Evolutionary conservation across 2,888 invertebrate genomes (phyloP).

Genomic region (Microplitis deprimator): DNA sequence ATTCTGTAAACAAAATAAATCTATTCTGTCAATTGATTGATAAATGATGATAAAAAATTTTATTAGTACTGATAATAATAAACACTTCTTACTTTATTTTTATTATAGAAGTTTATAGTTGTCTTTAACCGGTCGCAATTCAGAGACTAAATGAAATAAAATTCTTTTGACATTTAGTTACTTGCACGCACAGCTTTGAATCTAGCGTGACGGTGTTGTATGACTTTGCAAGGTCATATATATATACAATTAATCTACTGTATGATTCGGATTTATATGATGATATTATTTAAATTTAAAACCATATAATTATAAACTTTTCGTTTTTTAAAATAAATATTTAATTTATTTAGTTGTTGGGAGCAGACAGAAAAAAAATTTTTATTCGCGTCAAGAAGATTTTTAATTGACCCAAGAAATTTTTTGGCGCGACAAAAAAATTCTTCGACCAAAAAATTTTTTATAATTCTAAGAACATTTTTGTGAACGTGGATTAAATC

Average conservation of each 20-base stretch:
- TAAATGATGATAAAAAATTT: too few species aligned
- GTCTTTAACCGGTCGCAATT: background rate
- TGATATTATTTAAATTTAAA: background rate
- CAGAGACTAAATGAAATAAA: background rate
- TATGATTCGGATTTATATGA: background rate
- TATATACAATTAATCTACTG: constrained; percentile 25
- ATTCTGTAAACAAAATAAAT: too few species aligned
- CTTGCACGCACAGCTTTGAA: background rate
- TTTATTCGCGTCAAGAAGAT: too few species aligned
- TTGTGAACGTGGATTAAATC: too few species aligned
- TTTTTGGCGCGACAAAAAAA: too few species aligned
- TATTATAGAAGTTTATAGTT: background rate
- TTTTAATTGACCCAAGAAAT: too few species aligned
- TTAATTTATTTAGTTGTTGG: background rate
- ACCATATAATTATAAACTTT: background rate
- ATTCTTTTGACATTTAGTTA: background rate
- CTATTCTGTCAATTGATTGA: too few species aligned
- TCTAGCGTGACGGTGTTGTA: background rate
- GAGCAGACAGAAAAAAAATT: too few species aligned
- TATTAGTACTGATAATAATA: too few species aligned
- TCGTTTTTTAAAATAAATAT: background rate
- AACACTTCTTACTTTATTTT: too few species aligned
- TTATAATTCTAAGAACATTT: too few species aligned
- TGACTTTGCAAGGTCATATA: constrained; percentile 19
- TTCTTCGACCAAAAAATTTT: too few species aligned